phyloP scores from a whole-genome alignment of 2,797 vertebrate species.

The Pagetopsis macropterus region DNA sequence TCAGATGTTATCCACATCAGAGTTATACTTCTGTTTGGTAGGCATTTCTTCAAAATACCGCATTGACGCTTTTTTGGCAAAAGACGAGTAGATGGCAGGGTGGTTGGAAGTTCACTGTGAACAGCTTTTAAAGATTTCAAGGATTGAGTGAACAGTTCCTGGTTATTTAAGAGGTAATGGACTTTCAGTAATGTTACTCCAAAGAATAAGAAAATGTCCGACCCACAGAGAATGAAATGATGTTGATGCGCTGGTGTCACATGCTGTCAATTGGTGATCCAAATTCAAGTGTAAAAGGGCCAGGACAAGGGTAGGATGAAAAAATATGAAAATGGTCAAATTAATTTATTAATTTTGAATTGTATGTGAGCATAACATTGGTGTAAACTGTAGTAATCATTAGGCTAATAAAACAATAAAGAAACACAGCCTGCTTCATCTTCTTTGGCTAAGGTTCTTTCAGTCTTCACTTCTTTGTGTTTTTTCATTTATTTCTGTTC shows the following conservation, averaged over 20 bases:
- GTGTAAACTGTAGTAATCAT: conserved; percentile 92
- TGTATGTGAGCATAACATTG: conserved; percentile 92
- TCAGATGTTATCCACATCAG: conserved; percentile 37
- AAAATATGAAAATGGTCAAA: conserved; percentile 75
- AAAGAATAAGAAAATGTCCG: conserved; percentile 33
- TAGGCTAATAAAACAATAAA: conserved; percentile 91
- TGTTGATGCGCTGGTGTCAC: conserved; percentile 4
- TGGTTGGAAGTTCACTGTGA: conserved; percentile 13
- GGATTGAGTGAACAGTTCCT: conserved; percentile 24
- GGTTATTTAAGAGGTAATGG: conserved; percentile 27
- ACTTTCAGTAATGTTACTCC: conserved; percentile 39
- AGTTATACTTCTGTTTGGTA: conserved; percentile 48
- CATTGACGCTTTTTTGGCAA: conserved; percentile 38
- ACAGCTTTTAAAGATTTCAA: conserved; percentile 7
- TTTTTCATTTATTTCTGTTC: conserved; percentile 51
- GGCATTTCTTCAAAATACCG: conserved; percentile 35
- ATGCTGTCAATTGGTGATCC: conserved; percentile 30
- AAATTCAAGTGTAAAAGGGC: conserved; percentile 11
- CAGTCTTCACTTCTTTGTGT: conserved; percentile 5
- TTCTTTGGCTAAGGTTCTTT: conserved; percentile 47
- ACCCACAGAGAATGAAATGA: neutral
- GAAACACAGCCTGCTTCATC: conserved; percentile 87
- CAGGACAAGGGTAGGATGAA: conserved; percentile 27
- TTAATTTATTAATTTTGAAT: conserved; percentile 84
- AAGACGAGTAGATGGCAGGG: conserved; percentile 8